Evolutionary conservation across 2,888 invertebrate species (phyloP), one percentile per base, ranked within the genome.

Genomic region (Ormyrus thymus): DNA sequence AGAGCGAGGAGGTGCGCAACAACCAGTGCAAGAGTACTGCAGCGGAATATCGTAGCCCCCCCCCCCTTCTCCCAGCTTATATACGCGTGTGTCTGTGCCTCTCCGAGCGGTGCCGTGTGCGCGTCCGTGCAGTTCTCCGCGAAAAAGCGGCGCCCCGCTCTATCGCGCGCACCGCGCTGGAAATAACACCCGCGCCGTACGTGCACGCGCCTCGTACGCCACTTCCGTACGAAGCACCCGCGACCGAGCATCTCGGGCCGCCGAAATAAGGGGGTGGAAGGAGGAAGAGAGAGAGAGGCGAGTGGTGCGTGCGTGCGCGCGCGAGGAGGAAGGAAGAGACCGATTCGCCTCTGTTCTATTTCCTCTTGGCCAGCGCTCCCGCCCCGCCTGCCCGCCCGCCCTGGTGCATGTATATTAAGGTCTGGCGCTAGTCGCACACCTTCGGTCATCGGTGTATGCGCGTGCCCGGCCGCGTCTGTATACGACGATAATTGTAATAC

Each of bases 21-120:
- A 65, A 65, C 48, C 64, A 70, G 70, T 70, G 70, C 69, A 70
- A 71, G 70, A 58, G 56, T 76, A 58, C 55, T 76, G 71, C 76
- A 56, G 64, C 45, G 51, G 62, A 29, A 65, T 46, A 43, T 55
- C 29, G 29, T 29, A 29, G 29, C 66, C 10, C 65, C 6, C 65
- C 8, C 65, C 10, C 48, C n/a, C 29, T 29, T 1, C 50, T 48
- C 58, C 43, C 51, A 61, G 29, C n/a, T 43, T 71, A 11, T 51
- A 70, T 5, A n/a, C 50, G 15, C 48, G 46, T 8, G 5, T 62
- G 45, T 55, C 56, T 56, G 43, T 59, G 15, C n/a, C 43, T 51
- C 15, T 56, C 7, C 29, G n/a, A 15, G 13, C 29, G 29, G 61
- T 71, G 43, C 10, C n/a, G 13, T 29, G 43, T 71, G 62, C 13